phyloP scores from a whole-genome alignment of 2,113 vertebrate genomes.

The Myocastor coypus region DNA sequence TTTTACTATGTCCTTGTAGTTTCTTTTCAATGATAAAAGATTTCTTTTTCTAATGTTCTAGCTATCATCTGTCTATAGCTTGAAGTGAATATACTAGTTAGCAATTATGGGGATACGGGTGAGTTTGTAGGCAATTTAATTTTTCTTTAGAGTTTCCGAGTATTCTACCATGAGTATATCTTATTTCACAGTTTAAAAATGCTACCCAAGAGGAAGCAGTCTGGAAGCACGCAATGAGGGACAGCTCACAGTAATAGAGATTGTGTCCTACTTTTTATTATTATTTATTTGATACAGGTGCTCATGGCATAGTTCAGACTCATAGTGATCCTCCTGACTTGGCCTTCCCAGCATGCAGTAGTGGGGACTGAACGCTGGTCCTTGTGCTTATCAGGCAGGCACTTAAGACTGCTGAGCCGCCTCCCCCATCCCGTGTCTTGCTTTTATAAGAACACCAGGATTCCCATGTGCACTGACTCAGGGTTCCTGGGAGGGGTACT shows the following conservation, averaged over 20 bases:
- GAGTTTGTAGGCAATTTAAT: conserved; percentile 4
- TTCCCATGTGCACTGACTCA: neutral
- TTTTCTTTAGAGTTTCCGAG: conserved; percentile 21
- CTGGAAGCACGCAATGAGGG: neutral
- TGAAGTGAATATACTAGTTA: conserved; percentile 27
- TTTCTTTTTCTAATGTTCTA: conserved; percentile 4
- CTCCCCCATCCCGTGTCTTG: neutral
- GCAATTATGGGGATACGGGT: neutral
- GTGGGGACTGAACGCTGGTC: too few relatives aligned
- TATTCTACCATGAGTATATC: neutral
- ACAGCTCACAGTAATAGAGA: neutral
- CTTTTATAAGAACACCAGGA: neutral
- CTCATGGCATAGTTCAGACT: too few relatives aligned
- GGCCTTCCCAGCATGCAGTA: too few relatives aligned
- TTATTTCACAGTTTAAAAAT: conserved; percentile 42
- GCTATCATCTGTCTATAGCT: neutral
- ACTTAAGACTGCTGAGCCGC: too few relatives aligned
- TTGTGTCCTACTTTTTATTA: neutral
- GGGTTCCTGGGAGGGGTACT: neutral
- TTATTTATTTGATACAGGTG: too few relatives aligned
- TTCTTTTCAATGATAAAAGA: conserved; percentile 53
- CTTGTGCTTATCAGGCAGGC: too few relatives aligned
- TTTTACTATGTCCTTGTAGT: conserved; percentile 4
- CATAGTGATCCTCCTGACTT: too few relatives aligned
- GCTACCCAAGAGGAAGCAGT: conserved; percentile 24